A percentile compares a stretch with the other conserved stretches of the same genome.
phyloP scores from a whole-genome alignment of 2,797 vertebrate species.

The Enteromius trimaculatus region DNA sequence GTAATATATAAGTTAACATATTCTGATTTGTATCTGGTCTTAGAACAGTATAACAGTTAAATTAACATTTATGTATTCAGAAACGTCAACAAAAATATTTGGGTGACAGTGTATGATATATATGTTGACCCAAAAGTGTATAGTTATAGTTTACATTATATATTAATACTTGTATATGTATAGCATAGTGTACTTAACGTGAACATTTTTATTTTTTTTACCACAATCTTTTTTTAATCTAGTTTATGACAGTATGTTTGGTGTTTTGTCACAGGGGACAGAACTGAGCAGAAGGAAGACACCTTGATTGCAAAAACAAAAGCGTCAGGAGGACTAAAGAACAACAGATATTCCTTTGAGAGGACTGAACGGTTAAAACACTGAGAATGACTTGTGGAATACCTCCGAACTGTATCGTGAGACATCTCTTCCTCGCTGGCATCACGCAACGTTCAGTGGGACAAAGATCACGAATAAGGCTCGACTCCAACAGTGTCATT shows the following conservation, averaged over 20 bases:
- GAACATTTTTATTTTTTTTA: too few species aligned
- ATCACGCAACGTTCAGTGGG: constrained; percentile 11
- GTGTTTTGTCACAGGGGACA: constrained; percentile 37
- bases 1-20: not conserved
- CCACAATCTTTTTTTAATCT: not conserved
- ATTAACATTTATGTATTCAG: not conserved
- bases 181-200: too few species aligned
- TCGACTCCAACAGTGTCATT: not conserved
- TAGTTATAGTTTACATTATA: not conserved
- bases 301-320: constrained; percentile 2
- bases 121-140: not conserved
- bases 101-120: not conserved
- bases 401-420: constrained; percentile 15
- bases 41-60: not conserved
- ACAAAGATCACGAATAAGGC: constrained; percentile 36
- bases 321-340: not conserved
- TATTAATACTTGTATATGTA: not conserved
- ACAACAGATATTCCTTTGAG: constrained; percentile 14
- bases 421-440: constrained; percentile 15
- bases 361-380: constrained; percentile 11
- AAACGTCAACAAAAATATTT: not conserved
- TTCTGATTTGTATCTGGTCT: not conserved
- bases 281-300: constrained; percentile 23
- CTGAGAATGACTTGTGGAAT: constrained; percentile 40
- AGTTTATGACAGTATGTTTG: not conserved